Evolutionary conservation across 2,113 vertebrate species (phyloP), one percentile per base, ranked within the genome.

Genomic region (Abramis brama): DNA sequence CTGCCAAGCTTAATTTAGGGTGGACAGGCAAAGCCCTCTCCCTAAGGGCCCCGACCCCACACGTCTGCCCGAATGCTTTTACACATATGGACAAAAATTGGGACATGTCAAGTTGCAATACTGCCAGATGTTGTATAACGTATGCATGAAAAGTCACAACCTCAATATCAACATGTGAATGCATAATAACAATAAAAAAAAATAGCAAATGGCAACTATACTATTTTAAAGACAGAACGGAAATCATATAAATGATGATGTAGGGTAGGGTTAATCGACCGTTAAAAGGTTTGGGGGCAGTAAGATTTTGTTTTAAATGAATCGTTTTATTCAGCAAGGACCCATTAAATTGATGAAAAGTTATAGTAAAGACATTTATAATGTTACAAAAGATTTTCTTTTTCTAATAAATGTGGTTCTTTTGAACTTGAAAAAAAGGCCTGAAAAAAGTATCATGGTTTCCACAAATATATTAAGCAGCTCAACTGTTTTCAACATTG

Each of bases 21-120:
- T 57, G 86, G 76, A 90, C 86, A 90, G 81, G 66, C 86, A 80
- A 82, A 73, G 25, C 66, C 33, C 71, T 78, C 33, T 78, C 57
- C 64, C 30, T 82, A 62, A 59, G 13, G 52, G 11, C 39, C 55
- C 39, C 73, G 45, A 39, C 52, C 64, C 79, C 83, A 43, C 17
- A 70, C 0, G 60, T 21, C n/a, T 78, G 52, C 62, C 39, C 3
- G 36, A 33, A 66, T 55, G 77, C 74, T 74, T 66, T 66, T 30
- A 43, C 43, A 85, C 73, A 85, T 30, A 84, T 43, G 47, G 45
- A 88, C 80, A 70, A 76, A 75, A 55, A 45, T 15, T 36, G 64
- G 8, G 7, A 30, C 23, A 75, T 43, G 25, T 33, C 10, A 70
- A 9, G 19, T 30, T 81, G 39, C 5, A 64, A 47, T 9, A 27